A percentile compares a stretch with the other conserved stretches of the same genome.
These are phyloP conservation scores for Liodrosophila aerea DNA, from an alignment of 2,888 invertebrate species.

Conservation along the genomic window DNA sequence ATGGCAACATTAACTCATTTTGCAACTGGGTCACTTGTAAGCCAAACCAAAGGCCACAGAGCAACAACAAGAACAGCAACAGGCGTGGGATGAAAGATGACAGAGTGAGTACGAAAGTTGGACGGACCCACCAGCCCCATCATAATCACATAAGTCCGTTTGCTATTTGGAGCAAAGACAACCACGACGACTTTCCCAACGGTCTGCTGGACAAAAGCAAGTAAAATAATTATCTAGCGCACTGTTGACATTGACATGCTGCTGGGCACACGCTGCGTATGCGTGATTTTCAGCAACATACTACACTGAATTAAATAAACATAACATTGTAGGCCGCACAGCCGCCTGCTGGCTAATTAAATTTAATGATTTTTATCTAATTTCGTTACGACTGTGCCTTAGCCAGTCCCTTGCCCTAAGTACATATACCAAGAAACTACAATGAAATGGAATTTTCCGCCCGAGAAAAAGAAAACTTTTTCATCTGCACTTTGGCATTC, in stretches of 20 bases:
- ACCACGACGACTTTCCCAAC: slow-evolving; percentile 25
- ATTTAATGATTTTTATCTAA: slow-evolving; percentile 58
- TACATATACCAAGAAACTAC: slow-evolving; percentile 2
- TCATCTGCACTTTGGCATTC: slow-evolving; percentile 39
- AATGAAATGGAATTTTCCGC: slow-evolving; percentile 40
- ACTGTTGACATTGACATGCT: slow-evolving; percentile 69
- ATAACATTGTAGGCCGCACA: slow-evolving; percentile 14
- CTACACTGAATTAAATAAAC: slow-evolving; percentile 8
- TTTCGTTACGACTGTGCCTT: slow-evolving; percentile 23
- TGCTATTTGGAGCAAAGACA: slow-evolving; percentile 63
- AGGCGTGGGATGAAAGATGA: slow-evolving; percentile 8
- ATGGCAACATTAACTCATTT: slow-evolving; percentile 29
- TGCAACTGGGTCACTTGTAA: slow-evolving; percentile 55
- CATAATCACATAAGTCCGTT: slow-evolving; percentile 62
- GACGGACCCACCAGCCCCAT: slow-evolving; percentile 20
- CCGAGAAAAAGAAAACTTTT: slow-evolving; percentile 31
- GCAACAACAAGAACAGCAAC: slow-evolving; percentile 12
- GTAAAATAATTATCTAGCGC: slow-evolving; percentile 61
- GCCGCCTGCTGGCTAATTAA: slow-evolving; percentile 56
- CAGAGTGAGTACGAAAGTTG: background rate
- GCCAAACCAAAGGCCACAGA: slow-evolving; percentile 46
- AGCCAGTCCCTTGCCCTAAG: no score
- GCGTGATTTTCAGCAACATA: slow-evolving; percentile 50
- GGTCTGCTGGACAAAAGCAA: background rate
- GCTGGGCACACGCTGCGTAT: slow-evolving; percentile 55